phyloP scores from a whole-genome alignment of 1,140 invertebrate species.

The Cryptotermes secundus region DNA sequence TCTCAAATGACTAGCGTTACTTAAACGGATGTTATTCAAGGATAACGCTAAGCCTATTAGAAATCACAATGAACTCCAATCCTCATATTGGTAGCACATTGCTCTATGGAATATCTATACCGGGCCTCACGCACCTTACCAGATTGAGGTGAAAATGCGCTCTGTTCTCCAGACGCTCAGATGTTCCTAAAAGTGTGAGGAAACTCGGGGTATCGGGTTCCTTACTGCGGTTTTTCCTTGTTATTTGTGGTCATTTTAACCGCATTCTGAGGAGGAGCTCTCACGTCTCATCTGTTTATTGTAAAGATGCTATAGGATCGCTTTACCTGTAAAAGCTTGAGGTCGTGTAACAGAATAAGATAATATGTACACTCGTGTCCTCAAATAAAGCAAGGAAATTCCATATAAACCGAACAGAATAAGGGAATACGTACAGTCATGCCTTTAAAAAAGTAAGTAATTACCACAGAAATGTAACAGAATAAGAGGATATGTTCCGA shows the following conservation, averaged over 20 bases:
- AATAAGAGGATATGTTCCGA: no score
- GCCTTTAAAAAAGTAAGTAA: background rate
- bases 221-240: background rate
- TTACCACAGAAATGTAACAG: no score
- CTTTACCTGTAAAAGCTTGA: background rate
- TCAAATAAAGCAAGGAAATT: background rate
- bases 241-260: slow-evolving; percentile 14
- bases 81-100: background rate
- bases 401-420: no score
- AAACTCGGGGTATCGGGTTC: background rate
- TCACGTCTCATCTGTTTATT: background rate
- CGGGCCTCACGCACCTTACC: background rate
- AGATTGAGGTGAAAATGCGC: background rate
- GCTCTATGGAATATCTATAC: background rate
- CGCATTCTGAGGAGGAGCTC: background rate
- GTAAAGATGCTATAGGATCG: background rate
- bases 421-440: no score
- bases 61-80: background rate
- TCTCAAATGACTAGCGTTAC: background rate
- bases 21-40: background rate
- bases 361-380: background rate
- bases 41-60: slow-evolving; percentile 12
- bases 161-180: background rate
- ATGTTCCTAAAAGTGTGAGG: background rate
- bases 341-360: background rate